Base-by-base conservation (phyloP, 1,140 invertebrate genomes). In the Drosophila prosaltans region DNA sequence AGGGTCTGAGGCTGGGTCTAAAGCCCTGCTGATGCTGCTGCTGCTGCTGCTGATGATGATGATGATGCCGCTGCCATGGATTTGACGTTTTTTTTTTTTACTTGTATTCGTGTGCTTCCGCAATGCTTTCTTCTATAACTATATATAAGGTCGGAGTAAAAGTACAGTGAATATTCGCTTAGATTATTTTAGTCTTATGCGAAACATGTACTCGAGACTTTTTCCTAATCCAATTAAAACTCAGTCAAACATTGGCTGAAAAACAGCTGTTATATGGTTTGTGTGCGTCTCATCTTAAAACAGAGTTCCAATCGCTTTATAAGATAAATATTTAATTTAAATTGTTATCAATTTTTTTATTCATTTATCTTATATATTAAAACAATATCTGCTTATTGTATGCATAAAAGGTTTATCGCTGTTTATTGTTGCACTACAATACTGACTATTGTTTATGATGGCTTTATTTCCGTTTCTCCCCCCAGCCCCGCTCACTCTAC, bases 1-100 rank as follows among this genome's bases (percentile, higher is more conserved):
- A 68, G 68, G 70, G 59, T 76, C 74, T 51, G 69, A 72, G 80
- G 75, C 81, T 78, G 61, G 16, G 51, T 10, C 16, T 65, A 59
- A 40, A 36, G 62, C 39, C 21, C 21, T 58, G 40, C 39, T 43
- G 65, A 41, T 24, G 58, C 6, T 21, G 32, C 4, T 30, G 28
- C 28, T 30, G 28, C 3, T 30, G 28, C 28, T 30, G 28, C 28
- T 21, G 32, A 4, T 58, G 68, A 10, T 28, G 60, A 11, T 64
- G 71, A 64, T 64, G 71, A 51, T 60, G 64, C 26, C 24, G 16
- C 48, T 72, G 61, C 43, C 62, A 24, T 32, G 71, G 71, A 74
- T 74, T 73, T 57, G 59, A 26, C 72, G 58, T 64, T 36, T 28
- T 32, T 45, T 51, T 59, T 24, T 43, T 59, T 61, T 32, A 59